A percentile compares a stretch with the other conserved stretches of the same genome.
phyloP scores from a whole-genome alignment of 2,797 vertebrate species.

The Aphelocoma californica region DNA sequence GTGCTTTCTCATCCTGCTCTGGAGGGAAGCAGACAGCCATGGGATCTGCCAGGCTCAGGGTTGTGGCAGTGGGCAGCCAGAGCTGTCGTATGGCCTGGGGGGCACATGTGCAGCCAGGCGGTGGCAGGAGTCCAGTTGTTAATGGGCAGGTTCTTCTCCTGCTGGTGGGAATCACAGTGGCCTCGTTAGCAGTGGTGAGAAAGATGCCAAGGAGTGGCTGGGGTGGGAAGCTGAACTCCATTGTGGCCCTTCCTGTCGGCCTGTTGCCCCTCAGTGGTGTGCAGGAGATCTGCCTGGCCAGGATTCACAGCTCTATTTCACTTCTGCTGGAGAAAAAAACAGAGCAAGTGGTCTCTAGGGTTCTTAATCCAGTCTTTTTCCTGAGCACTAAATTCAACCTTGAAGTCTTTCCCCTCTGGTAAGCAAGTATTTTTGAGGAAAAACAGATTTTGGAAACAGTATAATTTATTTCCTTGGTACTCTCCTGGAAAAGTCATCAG shows the following conservation, averaged over 20 bases:
- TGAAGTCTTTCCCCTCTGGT: conserved; percentile 5
- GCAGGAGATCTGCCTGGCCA: not conserved
- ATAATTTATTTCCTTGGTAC: not conserved
- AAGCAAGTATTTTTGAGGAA: not conserved
- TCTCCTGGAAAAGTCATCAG: not conserved
- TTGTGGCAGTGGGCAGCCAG: not conserved
- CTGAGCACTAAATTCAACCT: not conserved
- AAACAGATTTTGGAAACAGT: not conserved
- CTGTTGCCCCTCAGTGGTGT: rapidly evolving
- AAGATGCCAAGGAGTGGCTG: not conserved
- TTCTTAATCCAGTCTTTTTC: not conserved
- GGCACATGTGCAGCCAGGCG: not conserved
- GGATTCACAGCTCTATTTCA: not conserved
- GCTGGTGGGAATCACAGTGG: not conserved
- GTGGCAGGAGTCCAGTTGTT: not conserved
- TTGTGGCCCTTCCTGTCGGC: rapidly evolving
- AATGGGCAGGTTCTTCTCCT: not conserved
- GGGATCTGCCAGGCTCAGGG: not conserved
- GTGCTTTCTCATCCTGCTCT: not conserved
- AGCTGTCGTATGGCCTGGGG: not conserved
- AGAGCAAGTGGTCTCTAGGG: not conserved
- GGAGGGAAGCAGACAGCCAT: rapidly evolving
- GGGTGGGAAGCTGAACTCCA: not conserved
- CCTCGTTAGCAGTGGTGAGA: not conserved
- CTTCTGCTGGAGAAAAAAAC: not conserved